Percentiles rank a stretch among this genome's conserved stretches.
Evolutionary conservation across 2,888 invertebrate genomes (phyloP).

Genomic region (Trachelus stipa): DNA sequence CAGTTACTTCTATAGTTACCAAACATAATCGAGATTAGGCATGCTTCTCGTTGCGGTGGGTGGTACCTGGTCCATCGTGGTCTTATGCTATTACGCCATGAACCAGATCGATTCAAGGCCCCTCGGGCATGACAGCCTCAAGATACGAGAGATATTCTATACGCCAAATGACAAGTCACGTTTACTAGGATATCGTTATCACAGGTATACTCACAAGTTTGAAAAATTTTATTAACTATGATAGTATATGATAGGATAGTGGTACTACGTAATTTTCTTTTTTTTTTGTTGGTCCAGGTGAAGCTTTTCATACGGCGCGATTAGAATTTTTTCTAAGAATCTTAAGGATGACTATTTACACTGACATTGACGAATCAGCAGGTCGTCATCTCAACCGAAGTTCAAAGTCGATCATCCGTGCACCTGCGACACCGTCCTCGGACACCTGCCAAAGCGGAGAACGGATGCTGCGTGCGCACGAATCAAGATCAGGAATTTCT

Average conservation of each 20-base stretch:
- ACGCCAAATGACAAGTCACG: conserved; percentile 25
- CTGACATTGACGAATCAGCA: background rate
- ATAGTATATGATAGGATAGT: too few species aligned
- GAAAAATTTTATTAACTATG: background rate
- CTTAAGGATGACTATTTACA: background rate
- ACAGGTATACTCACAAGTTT: background rate
- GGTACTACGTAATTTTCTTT: background rate
- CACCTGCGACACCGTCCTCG: conserved; percentile 2
- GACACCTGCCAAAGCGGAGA: background rate
- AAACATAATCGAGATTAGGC: conserved; percentile 22
- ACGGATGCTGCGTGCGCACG: background rate
- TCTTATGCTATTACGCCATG: conserved; percentile 18
- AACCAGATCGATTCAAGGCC: conserved; percentile 24
- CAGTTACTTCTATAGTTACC: conserved; percentile 20
- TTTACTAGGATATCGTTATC: conserved; percentile 6
- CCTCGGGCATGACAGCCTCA: conserved; percentile 19
- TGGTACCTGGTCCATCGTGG: conserved; percentile 35
- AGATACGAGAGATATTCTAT: conserved; percentile 18
- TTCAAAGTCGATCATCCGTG: background rate
- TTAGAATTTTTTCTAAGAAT: background rate
- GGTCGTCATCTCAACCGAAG: background rate
- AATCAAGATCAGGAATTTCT: background rate
- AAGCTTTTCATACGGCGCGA: background rate
- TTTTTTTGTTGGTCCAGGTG: background rate
- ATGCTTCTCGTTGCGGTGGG: conserved; percentile 32